Base-by-base conservation (phyloP, 2,797 vertebrate genomes). In the Manis javanica region DNA sequence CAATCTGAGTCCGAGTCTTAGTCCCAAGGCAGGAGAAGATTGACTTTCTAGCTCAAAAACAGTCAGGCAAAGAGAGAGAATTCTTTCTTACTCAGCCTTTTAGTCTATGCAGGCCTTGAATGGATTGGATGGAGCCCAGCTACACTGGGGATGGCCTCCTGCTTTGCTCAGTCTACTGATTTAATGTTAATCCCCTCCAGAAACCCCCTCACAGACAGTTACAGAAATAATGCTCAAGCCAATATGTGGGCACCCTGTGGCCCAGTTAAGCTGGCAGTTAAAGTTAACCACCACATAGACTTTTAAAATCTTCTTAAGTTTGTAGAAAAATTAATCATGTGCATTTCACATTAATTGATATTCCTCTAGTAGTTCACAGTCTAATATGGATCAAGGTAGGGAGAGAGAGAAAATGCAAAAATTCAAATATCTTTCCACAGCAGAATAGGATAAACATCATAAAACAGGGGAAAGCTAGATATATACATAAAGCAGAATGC, bases 301-400 rank as follows among this genome's bases (percentile, higher is more conserved):
- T 77, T 91, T 81, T 78, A 63, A 72, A 51, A 57, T 74, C 85
- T 89, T 55, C 49, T 61, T 29, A 61, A 82, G n/a, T 7, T 61
- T 49, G 14, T 37, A 92, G n/a, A 88, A 74, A 94, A 46, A 74
- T 21, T 61, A 68, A 74, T 79, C 24, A 89, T 68, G 68, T 79
- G 51, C 34, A 86, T 68, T 85, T 74, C 34, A 86, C 78, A 77
- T 96, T 59, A 87, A 78, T 49, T 86, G 16, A 39, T 92, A 77
- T 2, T 79, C 39, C 18, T 83, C 78, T 83, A 55, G 37, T 79
- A 79, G n/a, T 84, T 85, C 24, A 78, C 21, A 61, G 9, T 37
- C 24, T 78, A 86, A 78, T 78, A 78, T 68, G 31, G 79, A 74
- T 72, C 34, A 31, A 46, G 12, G 46, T 34, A 61, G 42, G 57